These are phyloP conservation scores for Busseola fusca DNA, from an alignment of 2,888 invertebrate genomes.

Conservation along the genomic window DNA sequence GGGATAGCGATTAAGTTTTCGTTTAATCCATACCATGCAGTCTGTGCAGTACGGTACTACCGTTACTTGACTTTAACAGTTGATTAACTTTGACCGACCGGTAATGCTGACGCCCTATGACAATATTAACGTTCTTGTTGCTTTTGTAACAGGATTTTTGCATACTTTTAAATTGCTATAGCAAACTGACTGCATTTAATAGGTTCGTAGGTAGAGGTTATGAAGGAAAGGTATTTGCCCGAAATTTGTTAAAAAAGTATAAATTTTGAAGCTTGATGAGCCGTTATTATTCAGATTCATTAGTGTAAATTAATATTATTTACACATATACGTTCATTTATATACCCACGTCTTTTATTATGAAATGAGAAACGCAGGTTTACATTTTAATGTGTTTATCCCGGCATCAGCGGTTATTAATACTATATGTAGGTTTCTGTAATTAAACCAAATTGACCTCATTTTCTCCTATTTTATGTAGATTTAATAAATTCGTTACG, in stretches of 20 bases:
- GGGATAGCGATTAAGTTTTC: background rate
- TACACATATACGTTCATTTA: background rate
- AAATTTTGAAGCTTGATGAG: background rate
- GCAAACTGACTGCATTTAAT: background rate
- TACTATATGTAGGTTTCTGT: background rate
- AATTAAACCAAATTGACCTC: slow-evolving; percentile 13
- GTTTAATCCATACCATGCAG: background rate
- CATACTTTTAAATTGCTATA: background rate
- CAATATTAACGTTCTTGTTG: slow-evolving; percentile 5
- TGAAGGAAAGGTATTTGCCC: too few species aligned
- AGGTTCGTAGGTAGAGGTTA: too few species aligned
- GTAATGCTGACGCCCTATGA: slow-evolving; percentile 4
- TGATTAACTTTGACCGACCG: slow-evolving; percentile 17
- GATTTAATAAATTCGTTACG: slow-evolving; percentile 17
- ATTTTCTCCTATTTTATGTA: slow-evolving; percentile 2
- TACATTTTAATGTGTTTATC: slow-evolving; percentile 1
- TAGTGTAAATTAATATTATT: background rate
- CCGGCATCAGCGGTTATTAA: slow-evolving; percentile 10
- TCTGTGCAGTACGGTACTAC: slow-evolving; percentile 9
- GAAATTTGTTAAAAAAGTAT: background rate
- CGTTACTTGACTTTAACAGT: slow-evolving; percentile 13
- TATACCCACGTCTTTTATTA: slow-evolving; percentile 12
- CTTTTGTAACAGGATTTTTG: background rate
- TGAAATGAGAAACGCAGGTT: slow-evolving; percentile 7
- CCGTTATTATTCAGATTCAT: background rate